Base-by-base conservation (phyloP, 2,888 invertebrate species). In the Fabriciana adippe region DNA sequence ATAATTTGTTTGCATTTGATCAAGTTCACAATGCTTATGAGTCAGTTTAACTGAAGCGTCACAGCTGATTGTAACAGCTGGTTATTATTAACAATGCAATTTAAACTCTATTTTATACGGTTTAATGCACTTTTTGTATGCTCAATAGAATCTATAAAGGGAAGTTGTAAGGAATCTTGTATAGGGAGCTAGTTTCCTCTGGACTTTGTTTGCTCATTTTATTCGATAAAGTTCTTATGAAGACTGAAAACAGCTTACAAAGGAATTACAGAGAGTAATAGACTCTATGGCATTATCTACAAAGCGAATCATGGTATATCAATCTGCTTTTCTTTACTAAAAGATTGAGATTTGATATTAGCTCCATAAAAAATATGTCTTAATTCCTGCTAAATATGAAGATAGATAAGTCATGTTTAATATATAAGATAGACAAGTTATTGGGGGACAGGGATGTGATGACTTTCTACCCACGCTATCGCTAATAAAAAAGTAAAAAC, bases 41-140 rank as follows among this genome's bases (percentile, higher is more conserved):
- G 59, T 70, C 69, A 73, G 65, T 64, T 55, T 55, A 64, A 63
- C 56, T 60, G 59, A 63, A 62, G 50, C 50, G 55, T 64, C 67
- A 66, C 73, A 74, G 72, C 74, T 74, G 74, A 72, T 73, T 72
- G 70, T 69, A 64, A 55, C 70, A 72, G 71, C 69, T 73, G 71
- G 71, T 41, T 47, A 6, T 6, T 35, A 2, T 6, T 11, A 57
- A 6, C 50, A 45, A 60, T 15, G 48, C 16, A 64, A 47, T 66
- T 14, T 57, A 41, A 14, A 55, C 66, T 55, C 31, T 61, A 61
- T 16, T 0, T 1, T 13, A 14, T 64, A 31, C 26, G 6, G 5
- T n/a, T 15, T 70, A 67, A 18, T 21, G 35, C 18, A 35, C 18
- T 15, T 56, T 55, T 64, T 16, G 61, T 35, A 5, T 70, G 61